Conservation (phyloP, 2,888 invertebrate genomes). For the Ennomos quercinarius region DNA sequence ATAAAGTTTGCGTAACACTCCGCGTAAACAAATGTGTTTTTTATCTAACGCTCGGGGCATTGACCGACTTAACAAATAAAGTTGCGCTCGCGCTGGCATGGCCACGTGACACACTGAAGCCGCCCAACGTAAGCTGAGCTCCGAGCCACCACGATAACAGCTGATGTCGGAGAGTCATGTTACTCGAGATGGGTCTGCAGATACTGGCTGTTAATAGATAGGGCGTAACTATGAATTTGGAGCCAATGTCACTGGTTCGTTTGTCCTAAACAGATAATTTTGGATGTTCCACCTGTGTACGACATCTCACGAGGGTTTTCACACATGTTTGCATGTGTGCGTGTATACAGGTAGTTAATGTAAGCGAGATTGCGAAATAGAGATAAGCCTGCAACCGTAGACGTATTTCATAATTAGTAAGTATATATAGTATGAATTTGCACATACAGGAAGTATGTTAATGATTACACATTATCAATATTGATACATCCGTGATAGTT, state of each 20-base stretch:
- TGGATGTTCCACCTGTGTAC: conserved; percentile 47
- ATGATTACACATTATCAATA: conserved; percentile 8
- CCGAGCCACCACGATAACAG: conserved; percentile 18
- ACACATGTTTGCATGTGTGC: conserved; percentile 11
- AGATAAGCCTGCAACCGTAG: conserved; percentile 12
- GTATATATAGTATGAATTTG: conserved; percentile 18
- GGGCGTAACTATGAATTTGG: conserved; percentile 68
- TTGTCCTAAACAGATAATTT: conserved; percentile 65
- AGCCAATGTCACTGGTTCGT: conserved; percentile 75
- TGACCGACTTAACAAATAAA: conserved; percentile 83
- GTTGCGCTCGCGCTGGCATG: conserved; percentile 74
- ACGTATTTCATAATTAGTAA: conserved; percentile 12
- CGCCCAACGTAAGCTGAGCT: conserved; percentile 53
- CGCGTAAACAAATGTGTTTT: conserved; percentile 80
- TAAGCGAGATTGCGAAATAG: conserved; percentile 12
- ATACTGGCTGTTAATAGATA: conserved; percentile 54
- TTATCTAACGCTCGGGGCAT: conserved; percentile 83
- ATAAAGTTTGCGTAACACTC: conserved; percentile 74
- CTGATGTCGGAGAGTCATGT: background rate
- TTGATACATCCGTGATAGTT: background rate
- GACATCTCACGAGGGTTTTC: conserved; percentile 29
- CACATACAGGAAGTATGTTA: conserved; percentile 17
- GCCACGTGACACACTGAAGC: conserved; percentile 77
- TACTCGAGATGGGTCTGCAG: conserved; percentile 39
- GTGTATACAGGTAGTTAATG: conserved; percentile 18